phyloP scores from a whole-genome alignment of 2,888 invertebrate genomes.

The Teleogryllus oceanicus region DNA sequence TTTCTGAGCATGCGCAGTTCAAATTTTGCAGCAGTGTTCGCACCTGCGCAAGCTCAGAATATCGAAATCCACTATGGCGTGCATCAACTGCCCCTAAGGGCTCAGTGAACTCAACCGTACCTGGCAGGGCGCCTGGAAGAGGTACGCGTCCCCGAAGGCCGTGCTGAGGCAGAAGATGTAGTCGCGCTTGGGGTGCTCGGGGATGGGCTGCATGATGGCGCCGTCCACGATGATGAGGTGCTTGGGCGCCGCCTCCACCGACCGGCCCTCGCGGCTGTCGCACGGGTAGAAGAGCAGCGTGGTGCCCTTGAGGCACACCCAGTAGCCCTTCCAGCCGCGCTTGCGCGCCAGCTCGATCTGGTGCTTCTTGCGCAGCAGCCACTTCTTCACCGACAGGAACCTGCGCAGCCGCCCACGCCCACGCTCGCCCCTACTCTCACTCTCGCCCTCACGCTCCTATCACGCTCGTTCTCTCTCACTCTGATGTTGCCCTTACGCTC shows the following conservation, averaged over 20 bases:
- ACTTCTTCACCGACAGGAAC: conserved; percentile 96
- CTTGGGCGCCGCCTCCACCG: conserved; percentile 89
- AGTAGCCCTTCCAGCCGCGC: conserved; percentile 97
- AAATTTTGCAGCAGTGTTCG: too few relatives aligned
- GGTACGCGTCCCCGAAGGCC: conserved; percentile 95
- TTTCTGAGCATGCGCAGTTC: too few relatives aligned
- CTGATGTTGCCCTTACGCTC: too few relatives aligned
- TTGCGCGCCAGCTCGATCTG: conserved; percentile 94
- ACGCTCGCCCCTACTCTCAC: too few relatives aligned
- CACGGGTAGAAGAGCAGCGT: conserved; percentile 94
- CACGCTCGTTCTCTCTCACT: too few relatives aligned
- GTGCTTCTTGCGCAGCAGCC: conserved; percentile 93
- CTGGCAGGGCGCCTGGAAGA: conserved; percentile 74
- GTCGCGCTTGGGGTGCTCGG: conserved; percentile 97
- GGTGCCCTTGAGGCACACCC: conserved; percentile 97
- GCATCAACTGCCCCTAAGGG: neutral
- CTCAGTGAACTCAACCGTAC: conserved; percentile 22
- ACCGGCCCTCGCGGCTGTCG: conserved; percentile 84
- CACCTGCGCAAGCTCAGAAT: too few relatives aligned
- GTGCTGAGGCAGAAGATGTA: conserved; percentile 98
- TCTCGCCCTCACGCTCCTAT: too few relatives aligned
- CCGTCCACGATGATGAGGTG: conserved; percentile 95
- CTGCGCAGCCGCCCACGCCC: conserved; percentile 52
- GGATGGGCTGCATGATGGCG: conserved; percentile 96
- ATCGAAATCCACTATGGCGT: neutral